Base-by-base conservation (phyloP, 2,113 vertebrate species). In the Xenus cinereus region DNA sequence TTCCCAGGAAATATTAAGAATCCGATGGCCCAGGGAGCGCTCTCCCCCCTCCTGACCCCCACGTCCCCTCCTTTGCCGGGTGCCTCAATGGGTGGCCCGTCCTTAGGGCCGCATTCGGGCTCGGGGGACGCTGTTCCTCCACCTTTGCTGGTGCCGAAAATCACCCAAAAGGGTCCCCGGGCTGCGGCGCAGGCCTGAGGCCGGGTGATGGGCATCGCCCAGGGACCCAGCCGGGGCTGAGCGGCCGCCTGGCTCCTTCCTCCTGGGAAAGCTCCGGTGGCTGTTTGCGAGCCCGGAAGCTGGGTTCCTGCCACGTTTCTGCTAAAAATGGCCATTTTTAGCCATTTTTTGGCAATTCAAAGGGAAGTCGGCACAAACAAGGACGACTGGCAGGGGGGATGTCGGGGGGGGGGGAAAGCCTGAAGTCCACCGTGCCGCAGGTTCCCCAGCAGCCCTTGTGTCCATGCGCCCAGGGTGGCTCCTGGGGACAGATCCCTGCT, bases 11-110 rank as follows among this genome's bases (percentile, higher is more conserved):
- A 89, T 56, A 66, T 4, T 6, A 9, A n/a, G 57, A 68, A 66
- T 1, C 14, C 0, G 1, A 37, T 4, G 51, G 37, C 23, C 8
- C 39, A 27, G 69, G 39, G 68, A 33, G 19, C 1, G 2, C 27
- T 66, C 6, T n/a, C 20, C 16, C 37, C 19, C 33, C 21, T 0
- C 20, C 18, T 4, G 21, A 32, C n/a, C 51, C 43, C 60, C 23
- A 4, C 0, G 14, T 53, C 43, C 56, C 43, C 45, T 69, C 37
- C 4, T 69, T 21, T 21, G 53, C 41, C 27, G 12, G 3, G 2
- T 8, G 41, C 0, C 2, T 3, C 4, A 37, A 23, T 3, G 27
- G 37, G 67, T 64, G 80, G 50, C n/a, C 37, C 1, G 0, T 10
- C 62, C 69, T 41, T 7, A 22, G 20, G n/a, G 56, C 19, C 32